Percentiles rank a stretch among this genome's conserved stretches.
Evolutionary conservation across 2,888 invertebrate species (phyloP).

Genomic region (Zeuzera pyrina): DNA sequence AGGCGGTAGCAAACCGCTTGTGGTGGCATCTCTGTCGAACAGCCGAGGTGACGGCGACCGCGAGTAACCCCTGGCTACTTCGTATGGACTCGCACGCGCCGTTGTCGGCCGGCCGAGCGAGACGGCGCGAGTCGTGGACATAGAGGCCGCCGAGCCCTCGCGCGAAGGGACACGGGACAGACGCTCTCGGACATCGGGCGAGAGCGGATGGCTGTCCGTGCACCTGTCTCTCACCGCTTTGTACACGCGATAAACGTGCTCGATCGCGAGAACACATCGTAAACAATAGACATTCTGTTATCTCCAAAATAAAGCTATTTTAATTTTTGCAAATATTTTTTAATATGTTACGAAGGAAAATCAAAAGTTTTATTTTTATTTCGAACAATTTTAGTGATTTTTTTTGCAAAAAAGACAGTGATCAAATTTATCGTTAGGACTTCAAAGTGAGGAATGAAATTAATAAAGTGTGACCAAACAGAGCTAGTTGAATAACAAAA

Average conservation of each 20-base stretch:
- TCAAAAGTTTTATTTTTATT: conserved; percentile 18
- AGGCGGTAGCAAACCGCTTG: conserved; percentile 28
- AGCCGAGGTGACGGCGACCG: conserved; percentile 66
- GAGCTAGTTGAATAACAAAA: conserved; percentile 45
- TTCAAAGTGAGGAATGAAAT: conserved; percentile 46
- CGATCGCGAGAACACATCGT: conserved; percentile 51
- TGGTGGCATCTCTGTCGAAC: conserved; percentile 51
- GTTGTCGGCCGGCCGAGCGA: conserved; percentile 62
- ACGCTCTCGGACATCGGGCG: conserved; percentile 74
- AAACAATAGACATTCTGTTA: conserved; percentile 35
- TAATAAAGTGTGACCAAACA: conserved; percentile 39
- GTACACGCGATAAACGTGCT: conserved; percentile 49
- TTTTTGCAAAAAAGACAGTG: conserved; percentile 35
- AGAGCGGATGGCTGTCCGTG: conserved; percentile 70
- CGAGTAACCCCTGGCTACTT: conserved; percentile 73
- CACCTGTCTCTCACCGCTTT: conserved; percentile 59
- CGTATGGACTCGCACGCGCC: conserved; percentile 70
- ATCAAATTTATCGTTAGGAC: conserved; percentile 32
- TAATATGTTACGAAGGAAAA: conserved; percentile 13
- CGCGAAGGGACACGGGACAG: conserved; percentile 73
- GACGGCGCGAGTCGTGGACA: conserved; percentile 55
- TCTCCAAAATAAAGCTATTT: conserved; percentile 16
- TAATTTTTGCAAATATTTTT: conserved; percentile 4
- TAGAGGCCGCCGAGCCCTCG: conserved; percentile 68
- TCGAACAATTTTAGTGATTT: conserved; percentile 12